These are phyloP conservation scores for Druceiella hillmani DNA, from an alignment of 2,888 invertebrate genomes.

Conservation along the genomic window DNA sequence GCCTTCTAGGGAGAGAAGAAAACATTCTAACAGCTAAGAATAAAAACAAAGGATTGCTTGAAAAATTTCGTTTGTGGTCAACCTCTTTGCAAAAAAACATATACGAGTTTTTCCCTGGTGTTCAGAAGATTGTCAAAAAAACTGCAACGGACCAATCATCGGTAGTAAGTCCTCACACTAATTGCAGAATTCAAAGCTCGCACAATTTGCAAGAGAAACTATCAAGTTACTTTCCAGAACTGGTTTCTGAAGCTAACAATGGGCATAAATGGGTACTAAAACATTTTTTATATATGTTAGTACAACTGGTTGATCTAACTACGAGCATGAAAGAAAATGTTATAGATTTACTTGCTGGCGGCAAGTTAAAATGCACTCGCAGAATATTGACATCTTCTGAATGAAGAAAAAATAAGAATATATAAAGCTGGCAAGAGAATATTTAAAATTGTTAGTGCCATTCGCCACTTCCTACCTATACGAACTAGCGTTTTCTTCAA, in stretches of 20 bases:
- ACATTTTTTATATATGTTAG: slow-evolving; percentile 25
- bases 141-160: slow-evolving; percentile 22
- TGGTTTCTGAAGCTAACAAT: slow-evolving; percentile 25
- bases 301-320: slow-evolving; percentile 25
- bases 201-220: slow-evolving; percentile 25
- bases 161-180: slow-evolving; percentile 25
- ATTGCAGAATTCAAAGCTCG: too few species aligned
- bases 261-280: slow-evolving; percentile 26
- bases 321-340: slow-evolving; percentile 25
- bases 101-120: slow-evolving; percentile 28
- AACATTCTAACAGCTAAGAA: slow-evolving; percentile 17
- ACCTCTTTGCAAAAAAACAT: slow-evolving; percentile 20
- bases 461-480: slow-evolving; percentile 25
- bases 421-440: slow-evolving; percentile 23
- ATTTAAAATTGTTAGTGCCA: slow-evolving; percentile 24
- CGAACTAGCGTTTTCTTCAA: slow-evolving; percentile 25
- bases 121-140: slow-evolving; percentile 26
- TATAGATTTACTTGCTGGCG: slow-evolving; percentile 25
- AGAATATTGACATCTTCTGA: slow-evolving; percentile 25
- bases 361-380: slow-evolving; percentile 24
- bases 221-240: slow-evolving; percentile 23
- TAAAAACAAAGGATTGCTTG: slow-evolving; percentile 16
- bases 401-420: slow-evolving; percentile 27
- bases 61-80: slow-evolving; percentile 15
- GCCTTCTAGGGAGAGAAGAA: slow-evolving; percentile 22